Percentiles rank a stretch among this genome's conserved stretches.
phyloP scores from a whole-genome alignment of 2,888 invertebrate genomes.

The Melanophora roralis region DNA sequence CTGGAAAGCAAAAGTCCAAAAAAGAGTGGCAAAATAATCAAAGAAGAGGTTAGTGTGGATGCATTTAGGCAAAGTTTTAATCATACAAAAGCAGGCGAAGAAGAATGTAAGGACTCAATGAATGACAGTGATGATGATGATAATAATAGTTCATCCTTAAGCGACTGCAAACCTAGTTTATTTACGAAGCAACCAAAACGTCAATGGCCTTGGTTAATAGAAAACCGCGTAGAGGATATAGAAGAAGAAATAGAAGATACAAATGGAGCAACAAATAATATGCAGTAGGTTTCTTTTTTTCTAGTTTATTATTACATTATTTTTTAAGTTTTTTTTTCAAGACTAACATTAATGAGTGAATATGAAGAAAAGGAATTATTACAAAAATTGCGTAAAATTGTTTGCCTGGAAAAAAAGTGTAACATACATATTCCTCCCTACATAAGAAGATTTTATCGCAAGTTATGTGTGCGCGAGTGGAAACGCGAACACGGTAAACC shows the following conservation, averaged over 20 bases:
- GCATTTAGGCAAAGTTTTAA: conserved; percentile 44
- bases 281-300: conserved; percentile 24
- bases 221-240: conserved; percentile 54
- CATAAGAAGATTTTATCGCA: conserved; percentile 79
- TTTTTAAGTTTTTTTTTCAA: conserved; percentile 17
- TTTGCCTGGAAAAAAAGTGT: conserved; percentile 67
- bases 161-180: conserved; percentile 73
- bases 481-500: conserved; percentile 80
- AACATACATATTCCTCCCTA: conserved; percentile 71
- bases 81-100: conserved; percentile 2
- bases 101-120: conserved; percentile 37
- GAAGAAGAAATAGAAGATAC: conserved; percentile 44
- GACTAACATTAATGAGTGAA: conserved; percentile 71
- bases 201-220: conserved; percentile 78
- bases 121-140: conserved; percentile 36
- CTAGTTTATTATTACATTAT: background rate
- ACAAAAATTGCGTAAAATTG: conserved; percentile 70
- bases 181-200: conserved; percentile 74
- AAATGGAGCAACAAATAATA: conserved; percentile 21
- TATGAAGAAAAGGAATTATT: conserved; percentile 74
- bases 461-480: conserved; percentile 79
- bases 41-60: conserved; percentile 65
- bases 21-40: conserved; percentile 56
- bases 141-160: conserved; percentile 45
- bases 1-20: background rate